A percentile compares a stretch with the other conserved stretches of the same genome.
Evolutionary conservation across 2,797 vertebrate species (phyloP).

Genomic region (Alcedo atthis): DNA sequence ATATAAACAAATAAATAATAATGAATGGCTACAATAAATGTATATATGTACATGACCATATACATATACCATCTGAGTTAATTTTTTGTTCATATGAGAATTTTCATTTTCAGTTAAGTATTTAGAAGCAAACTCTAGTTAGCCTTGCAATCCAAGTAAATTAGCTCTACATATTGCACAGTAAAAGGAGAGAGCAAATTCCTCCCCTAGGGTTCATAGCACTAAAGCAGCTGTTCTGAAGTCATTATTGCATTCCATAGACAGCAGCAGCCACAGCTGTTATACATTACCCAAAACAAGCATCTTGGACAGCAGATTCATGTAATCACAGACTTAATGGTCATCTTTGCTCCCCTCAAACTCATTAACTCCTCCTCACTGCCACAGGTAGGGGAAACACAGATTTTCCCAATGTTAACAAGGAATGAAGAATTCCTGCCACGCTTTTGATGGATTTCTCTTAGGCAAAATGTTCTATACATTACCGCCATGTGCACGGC

Average conservation of each 20-base stretch:
- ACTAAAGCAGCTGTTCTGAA: conserved; percentile 24
- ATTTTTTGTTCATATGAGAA: background rate
- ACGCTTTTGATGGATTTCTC: background rate
- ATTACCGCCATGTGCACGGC: background rate
- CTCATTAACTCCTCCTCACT: background rate
- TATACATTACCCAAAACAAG: background rate
- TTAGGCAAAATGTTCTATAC: background rate
- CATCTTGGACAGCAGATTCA: background rate
- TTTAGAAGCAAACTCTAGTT: background rate
- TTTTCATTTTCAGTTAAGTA: background rate
- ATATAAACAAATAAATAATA: background rate
- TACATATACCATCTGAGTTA: background rate
- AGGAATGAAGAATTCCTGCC: background rate
- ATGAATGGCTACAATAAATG: background rate
- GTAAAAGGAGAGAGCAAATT: conserved; percentile 14
- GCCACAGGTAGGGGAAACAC: background rate
- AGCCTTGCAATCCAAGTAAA: background rate
- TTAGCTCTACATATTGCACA: background rate
- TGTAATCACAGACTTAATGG: background rate
- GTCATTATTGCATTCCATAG: background rate
- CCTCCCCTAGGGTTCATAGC: background rate
- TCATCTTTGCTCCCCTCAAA: background rate
- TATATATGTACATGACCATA: no score
- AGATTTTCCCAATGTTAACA: background rate
- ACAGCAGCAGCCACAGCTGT: conserved; percentile 12